These are phyloP conservation scores for Thalassarche chlororhynchos DNA, from an alignment of 2,113 vertebrate species.

Conservation along the genomic window DNA sequence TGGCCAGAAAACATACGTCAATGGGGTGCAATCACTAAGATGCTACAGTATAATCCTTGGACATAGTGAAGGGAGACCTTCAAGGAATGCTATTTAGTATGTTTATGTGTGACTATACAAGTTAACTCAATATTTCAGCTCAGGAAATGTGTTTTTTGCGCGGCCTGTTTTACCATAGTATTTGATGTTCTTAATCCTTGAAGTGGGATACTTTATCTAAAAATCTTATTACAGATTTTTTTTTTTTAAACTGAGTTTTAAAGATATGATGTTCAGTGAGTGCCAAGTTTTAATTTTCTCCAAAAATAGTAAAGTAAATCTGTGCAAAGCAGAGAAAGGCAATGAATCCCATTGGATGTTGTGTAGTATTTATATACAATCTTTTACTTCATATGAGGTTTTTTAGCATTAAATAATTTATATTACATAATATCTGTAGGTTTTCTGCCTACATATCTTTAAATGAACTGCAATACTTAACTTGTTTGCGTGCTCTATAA, in stretches of 20 bases:
- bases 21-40: background rate
- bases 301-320: background rate
- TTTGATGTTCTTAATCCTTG: background rate
- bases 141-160: background rate
- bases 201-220: background rate
- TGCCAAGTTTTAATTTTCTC: background rate
- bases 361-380: background rate
- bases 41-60: background rate
- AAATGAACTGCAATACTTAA: background rate
- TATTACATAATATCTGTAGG: background rate
- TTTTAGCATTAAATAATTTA: background rate
- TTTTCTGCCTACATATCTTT: background rate
- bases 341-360: background rate
- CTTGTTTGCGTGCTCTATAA: background rate
- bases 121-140: background rate
- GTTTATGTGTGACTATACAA: background rate
- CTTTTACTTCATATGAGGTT: background rate
- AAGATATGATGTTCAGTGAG: background rate
- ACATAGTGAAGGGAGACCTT: background rate
- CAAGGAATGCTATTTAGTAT: background rate
- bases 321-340: background rate
- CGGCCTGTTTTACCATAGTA: background rate
- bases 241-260: background rate
- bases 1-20: background rate
- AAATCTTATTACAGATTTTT: background rate